phyloP scores from a whole-genome alignment of 2,113 vertebrate species.

The Lonchura striata region DNA sequence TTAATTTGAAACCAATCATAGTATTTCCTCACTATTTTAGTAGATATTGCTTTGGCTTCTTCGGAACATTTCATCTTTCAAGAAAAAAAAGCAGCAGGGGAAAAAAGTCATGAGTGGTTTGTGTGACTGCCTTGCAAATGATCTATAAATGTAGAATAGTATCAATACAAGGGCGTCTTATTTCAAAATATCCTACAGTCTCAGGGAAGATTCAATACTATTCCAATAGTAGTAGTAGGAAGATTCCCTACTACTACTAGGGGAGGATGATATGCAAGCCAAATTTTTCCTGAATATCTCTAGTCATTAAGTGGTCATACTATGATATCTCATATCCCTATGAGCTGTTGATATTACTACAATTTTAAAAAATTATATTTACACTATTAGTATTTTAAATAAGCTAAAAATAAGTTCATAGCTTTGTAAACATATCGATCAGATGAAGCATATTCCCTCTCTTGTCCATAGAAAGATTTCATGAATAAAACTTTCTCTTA shows the following conservation, averaged over 20 bases:
- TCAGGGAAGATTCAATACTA: not conserved
- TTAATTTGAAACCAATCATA: not conserved
- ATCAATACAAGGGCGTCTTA: not conserved
- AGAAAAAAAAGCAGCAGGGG: not conserved
- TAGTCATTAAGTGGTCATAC: not conserved
- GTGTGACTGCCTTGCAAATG: not conserved
- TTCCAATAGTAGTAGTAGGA: too few species aligned
- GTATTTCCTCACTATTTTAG: not conserved
- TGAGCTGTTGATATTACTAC: not conserved
- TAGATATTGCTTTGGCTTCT: not conserved
- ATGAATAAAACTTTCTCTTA: not conserved
- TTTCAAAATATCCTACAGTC: not conserved
- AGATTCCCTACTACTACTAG: too few species aligned
- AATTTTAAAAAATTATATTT: not conserved
- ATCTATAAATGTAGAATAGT: not conserved
- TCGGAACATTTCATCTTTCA: not conserved
- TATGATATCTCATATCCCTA: not conserved
- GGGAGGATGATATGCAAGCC: not conserved
- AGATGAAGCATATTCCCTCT: not conserved
- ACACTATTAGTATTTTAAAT: not conserved
- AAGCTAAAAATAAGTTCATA: not conserved
- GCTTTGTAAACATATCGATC: not conserved
- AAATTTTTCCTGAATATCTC: not conserved
- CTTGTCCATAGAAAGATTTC: not conserved
- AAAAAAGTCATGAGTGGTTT: rapidly evolving